Evolutionary conservation across 1,140 invertebrate species (phyloP).

Genomic region (Carcinoscorpius rotundicauda): DNA sequence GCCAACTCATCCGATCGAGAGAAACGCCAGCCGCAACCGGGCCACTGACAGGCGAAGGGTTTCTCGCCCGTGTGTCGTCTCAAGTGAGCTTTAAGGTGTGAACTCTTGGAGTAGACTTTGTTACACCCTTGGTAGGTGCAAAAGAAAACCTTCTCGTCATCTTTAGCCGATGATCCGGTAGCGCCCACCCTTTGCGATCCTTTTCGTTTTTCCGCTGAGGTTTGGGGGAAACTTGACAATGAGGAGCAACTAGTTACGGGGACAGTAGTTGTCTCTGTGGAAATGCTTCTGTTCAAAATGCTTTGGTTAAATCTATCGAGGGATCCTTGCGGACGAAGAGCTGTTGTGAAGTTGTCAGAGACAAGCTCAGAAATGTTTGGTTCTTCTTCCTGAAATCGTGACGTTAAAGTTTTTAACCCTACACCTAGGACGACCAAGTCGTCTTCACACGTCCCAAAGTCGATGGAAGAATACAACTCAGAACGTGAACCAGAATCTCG

Average conservation of each 20-base stretch:
- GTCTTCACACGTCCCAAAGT: no score
- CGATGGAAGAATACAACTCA: no score
- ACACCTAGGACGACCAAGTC: no score
- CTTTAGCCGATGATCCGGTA: conserved; percentile 81
- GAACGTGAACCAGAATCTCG: no score
- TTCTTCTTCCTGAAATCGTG: no score
- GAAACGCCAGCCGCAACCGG: conserved; percentile 85
- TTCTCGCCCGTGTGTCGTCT: conserved; percentile 94
- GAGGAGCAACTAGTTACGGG: conserved; percentile 15
- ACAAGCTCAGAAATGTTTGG: no score
- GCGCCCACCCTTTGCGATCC: conserved; percentile 82
- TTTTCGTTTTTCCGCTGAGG: conserved; percentile 46
- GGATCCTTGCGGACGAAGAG: no score
- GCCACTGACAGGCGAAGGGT: conserved; percentile 81
- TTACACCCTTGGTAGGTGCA: conserved; percentile 92
- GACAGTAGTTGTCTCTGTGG: neutral
- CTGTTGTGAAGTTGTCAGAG: no score
- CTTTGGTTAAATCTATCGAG: no score
- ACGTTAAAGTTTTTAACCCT: no score
- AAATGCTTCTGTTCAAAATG: no score
- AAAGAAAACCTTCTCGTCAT: conserved; percentile 63
- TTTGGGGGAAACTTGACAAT: conserved; percentile 47
- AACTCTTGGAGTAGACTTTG: conserved; percentile 96
- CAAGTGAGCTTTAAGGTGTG: conserved; percentile 92
- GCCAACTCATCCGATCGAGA: conserved; percentile 86